Evolutionary conservation across 2,888 invertebrate genomes (phyloP), one percentile per base, ranked within the genome.

Genomic region (Eretmocerus hayati): DNA sequence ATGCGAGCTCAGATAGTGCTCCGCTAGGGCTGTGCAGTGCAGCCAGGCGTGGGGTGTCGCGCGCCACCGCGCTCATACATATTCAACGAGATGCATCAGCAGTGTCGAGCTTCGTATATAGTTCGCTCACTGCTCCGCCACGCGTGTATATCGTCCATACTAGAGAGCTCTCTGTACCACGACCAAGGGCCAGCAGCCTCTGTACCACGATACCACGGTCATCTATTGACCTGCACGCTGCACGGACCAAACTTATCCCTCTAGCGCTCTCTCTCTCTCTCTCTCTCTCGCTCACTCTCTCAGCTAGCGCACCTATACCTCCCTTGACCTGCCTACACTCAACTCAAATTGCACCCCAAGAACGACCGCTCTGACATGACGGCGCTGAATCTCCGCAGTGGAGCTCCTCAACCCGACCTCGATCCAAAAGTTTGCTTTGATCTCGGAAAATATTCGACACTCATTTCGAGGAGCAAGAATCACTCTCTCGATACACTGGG

Each of bases 31-130:
- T 56, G 58, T 56, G 62, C 63, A 62, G 61, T 63, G 58, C 58
- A 62, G 30, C 33, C 16, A 15, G 42, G 64, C 64, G 62, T 65
- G 67, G 69, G 67, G 68, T 69, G 71, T 71, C 67, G 66, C 67
- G 65, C 67, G 73, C 65, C 63, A 63, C 36, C n/a, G 20, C n/a
- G 36, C 71, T 69, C 77, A 80, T 80, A 76, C 80, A 80, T 80
- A 80, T 80, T 80, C 79, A 80, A 73, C 69, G 73, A 18, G 73
- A 75, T 79, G 79, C 79, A 78, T 77, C 78, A 76, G 74, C 71
- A 71, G 62, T 32, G 61, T 68, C 68, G 61, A 62, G 61, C 61
- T 59, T 61, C 61, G 58, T 59, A 55, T 58, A 52, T 33, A 13
- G 11, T 15, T 33, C 33, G 11, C 33, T 33, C 37, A 37, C 32